phyloP scores from a whole-genome alignment of 2,113 vertebrate genomes.

The Callospermophilus lateralis region DNA sequence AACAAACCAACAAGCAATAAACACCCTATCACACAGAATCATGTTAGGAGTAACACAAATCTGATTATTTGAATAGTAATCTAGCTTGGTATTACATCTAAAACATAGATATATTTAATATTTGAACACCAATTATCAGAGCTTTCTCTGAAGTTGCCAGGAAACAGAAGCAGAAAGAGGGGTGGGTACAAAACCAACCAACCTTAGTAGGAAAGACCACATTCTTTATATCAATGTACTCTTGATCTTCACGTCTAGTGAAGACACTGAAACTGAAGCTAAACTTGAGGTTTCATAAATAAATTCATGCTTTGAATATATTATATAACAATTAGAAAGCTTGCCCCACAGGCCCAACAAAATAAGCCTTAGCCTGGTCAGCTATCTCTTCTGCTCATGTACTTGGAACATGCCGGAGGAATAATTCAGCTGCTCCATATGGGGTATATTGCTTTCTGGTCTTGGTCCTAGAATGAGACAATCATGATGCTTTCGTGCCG shows the following conservation, averaged over 20 bases:
- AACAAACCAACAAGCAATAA: slow-evolving; percentile 12
- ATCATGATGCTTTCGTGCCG: background rate
- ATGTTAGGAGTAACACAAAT: slow-evolving; percentile 54
- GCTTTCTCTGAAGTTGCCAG: slow-evolving; percentile 59
- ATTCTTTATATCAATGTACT: slow-evolving; percentile 67
- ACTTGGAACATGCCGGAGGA: background rate
- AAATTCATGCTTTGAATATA: slow-evolving; percentile 59
- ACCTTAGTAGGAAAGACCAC: slow-evolving; percentile 61
- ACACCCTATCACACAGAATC: background rate
- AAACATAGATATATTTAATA: background rate
- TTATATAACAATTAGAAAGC: slow-evolving; percentile 62
- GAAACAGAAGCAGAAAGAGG: slow-evolving; percentile 63
- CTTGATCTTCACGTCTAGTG: slow-evolving; percentile 32
- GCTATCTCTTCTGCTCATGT: background rate
- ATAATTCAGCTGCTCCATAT: background rate
- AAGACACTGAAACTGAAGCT: slow-evolving; percentile 53
- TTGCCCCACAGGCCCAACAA: slow-evolving; percentile 46
- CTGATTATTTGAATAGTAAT: background rate
- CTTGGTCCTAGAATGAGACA: slow-evolving; percentile 49
- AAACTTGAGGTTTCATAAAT: slow-evolving; percentile 40
- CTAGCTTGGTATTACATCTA: slow-evolving; percentile 21
- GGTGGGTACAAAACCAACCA: background rate
- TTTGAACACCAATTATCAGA: slow-evolving; percentile 53
- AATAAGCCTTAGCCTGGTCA: slow-evolving; percentile 46
- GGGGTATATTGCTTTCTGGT: slow-evolving; percentile 41